A percentile compares a stretch with the other conserved stretches of the same genome.
Evolutionary conservation across 2,113 vertebrate genomes (phyloP).

Genomic region (Nothobranchius kuhntae): DNA sequence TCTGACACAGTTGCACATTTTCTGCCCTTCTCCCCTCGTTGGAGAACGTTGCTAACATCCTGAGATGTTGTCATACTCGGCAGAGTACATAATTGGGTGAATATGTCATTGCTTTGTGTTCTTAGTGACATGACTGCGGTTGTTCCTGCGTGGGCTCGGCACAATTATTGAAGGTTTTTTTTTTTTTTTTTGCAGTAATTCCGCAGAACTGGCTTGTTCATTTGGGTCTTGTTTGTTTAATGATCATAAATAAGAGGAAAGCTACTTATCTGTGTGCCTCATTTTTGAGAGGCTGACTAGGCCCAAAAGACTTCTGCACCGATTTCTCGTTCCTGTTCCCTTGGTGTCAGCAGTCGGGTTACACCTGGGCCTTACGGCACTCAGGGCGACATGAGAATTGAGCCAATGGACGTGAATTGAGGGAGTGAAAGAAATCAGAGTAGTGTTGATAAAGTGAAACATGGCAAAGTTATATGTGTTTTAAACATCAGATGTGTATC

Average conservation of each 20-base stretch:
- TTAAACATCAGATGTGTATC: slow-evolving; percentile 42
- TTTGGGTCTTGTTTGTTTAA: slow-evolving; percentile 23
- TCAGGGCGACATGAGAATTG: slow-evolving; percentile 34
- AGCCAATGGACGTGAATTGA: slow-evolving; percentile 38
- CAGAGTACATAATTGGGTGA: slow-evolving; percentile 78
- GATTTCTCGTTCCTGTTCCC: slow-evolving; percentile 44
- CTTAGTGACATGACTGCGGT: slow-evolving; percentile 74
- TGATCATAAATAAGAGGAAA: slow-evolving; percentile 25
- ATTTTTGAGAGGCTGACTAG: neutral
- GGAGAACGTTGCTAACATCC: slow-evolving; percentile 72
- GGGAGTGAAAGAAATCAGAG: slow-evolving; percentile 48
- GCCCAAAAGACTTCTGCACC: neutral
- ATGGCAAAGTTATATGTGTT: slow-evolving; percentile 42
- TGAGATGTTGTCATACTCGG: slow-evolving; percentile 75
- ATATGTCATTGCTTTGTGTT: slow-evolving; percentile 78
- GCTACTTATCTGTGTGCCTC: slow-evolving; percentile 6
- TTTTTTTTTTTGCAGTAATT: slow-evolving; percentile 25
- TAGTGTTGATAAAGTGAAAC: slow-evolving; percentile 53
- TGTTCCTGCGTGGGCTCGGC: slow-evolving; percentile 64
- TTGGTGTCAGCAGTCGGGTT: slow-evolving; percentile 39
- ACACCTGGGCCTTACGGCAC: slow-evolving; percentile 61
- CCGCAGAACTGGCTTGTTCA: slow-evolving; percentile 38
- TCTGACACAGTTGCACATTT: slow-evolving; percentile 39
- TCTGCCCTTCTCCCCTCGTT: slow-evolving; percentile 42
- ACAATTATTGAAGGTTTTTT: slow-evolving; percentile 48